Evolutionary conservation across 2,888 invertebrate species (phyloP).

Genomic region (Agonopterix heracliana): DNA sequence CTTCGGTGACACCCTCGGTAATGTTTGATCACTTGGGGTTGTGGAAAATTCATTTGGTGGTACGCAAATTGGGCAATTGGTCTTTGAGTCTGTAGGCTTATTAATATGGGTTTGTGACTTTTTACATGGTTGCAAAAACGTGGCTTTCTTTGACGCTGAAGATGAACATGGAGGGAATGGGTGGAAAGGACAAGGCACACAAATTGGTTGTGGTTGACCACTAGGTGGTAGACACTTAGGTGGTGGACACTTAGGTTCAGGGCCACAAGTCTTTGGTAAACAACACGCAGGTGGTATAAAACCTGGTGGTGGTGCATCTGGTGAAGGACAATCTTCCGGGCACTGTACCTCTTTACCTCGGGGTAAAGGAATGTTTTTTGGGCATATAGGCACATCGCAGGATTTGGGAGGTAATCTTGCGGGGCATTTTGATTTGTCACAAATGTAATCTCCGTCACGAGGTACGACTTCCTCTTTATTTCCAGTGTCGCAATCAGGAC

Average conservation of each 20-base stretch:
- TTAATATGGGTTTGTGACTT: no score
- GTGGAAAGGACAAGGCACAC: no score
- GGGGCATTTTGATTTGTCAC: slow-evolving; percentile 26
- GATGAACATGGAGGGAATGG: no score
- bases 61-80: no score
- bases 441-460: slow-evolving; percentile 6
- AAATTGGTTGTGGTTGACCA: no score
- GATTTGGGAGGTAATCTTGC: slow-evolving; percentile 12
- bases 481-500: slow-evolving; percentile 35
- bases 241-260: neutral
- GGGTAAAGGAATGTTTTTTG: slow-evolving; percentile 8
- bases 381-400: slow-evolving; percentile 19
- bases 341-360: neutral
- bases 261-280: neutral
- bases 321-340: neutral
- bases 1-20: no score
- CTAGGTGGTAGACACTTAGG: neutral
- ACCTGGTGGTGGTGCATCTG: neutral
- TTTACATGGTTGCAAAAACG: no score
- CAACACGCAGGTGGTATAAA: neutral
- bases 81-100: no score
- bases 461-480: slow-evolving; percentile 23
- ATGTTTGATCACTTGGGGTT: no score
- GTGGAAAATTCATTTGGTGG: no score
- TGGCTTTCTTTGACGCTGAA: no score